Evolutionary conservation across 2,797 vertebrate genomes (phyloP).

Genomic region (Agapornis canus): DNA sequence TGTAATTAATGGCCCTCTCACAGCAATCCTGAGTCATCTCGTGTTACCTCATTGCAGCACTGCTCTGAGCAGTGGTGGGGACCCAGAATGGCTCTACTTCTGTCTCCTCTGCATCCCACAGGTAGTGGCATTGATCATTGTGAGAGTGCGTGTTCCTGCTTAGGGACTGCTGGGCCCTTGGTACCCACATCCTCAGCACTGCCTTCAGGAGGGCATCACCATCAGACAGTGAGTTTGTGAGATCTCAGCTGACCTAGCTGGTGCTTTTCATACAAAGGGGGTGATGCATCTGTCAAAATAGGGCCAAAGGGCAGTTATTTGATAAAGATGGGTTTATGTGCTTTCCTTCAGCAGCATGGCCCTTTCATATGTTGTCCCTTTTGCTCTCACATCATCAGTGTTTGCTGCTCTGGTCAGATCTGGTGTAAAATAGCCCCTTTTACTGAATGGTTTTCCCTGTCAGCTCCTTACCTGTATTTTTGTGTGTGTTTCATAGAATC

Average conservation of each 20-base stretch:
- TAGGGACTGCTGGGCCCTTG: fast-evolving
- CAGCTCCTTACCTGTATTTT: fast-evolving
- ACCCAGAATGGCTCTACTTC: not conserved
- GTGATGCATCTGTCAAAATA: not conserved
- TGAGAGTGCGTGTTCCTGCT: not conserved
- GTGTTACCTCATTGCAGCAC: not conserved
- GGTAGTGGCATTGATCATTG: not conserved
- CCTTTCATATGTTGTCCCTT: not conserved
- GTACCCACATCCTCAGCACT: not conserved
- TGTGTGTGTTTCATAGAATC: not conserved
- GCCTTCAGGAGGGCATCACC: not conserved
- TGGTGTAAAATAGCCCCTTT: not conserved
- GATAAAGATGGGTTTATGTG: not conserved
- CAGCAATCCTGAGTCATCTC: not conserved
- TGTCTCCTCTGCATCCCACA: not conserved
- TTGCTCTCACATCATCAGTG: not conserved
- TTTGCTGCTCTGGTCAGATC: not conserved
- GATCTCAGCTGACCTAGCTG: not conserved
- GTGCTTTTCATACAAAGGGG: not conserved
- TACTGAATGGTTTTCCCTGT: not conserved
- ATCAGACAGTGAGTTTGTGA: not conserved
- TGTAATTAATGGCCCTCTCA: not conserved
- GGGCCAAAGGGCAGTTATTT: not conserved
- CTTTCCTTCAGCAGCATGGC: not conserved
- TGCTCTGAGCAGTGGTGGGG: not conserved